Conservation (phyloP, 2,113 vertebrate genomes). For the Bungarus multicinctus region DNA sequence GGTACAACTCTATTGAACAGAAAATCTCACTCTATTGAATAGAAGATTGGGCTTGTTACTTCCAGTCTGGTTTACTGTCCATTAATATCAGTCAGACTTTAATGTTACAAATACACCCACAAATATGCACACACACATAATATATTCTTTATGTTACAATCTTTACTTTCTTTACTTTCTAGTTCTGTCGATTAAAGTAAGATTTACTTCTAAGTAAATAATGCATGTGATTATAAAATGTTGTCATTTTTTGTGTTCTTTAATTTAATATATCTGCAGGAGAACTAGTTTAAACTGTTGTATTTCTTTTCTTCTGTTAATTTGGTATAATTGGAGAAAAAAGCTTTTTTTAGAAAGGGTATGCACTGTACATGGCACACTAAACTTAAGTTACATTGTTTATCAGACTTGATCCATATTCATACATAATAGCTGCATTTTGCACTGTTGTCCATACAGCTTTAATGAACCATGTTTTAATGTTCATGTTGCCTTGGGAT, state of each 20-base stretch:
- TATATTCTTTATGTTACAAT: background rate
- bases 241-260: background rate
- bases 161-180: background rate
- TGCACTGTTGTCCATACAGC: background rate
- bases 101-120: background rate
- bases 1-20: background rate
- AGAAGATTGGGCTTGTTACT: background rate
- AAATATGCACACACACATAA: background rate
- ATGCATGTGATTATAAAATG: background rate
- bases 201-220: background rate
- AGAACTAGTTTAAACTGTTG: background rate
- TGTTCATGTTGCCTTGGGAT: background rate
- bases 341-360: background rate
- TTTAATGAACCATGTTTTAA: background rate
- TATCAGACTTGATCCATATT: background rate
- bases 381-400: background rate
- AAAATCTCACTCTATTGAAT: background rate
- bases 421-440: background rate
- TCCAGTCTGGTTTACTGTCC: background rate
- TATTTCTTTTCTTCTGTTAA: background rate
- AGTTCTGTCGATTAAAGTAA: background rate
- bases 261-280: background rate
- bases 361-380: background rate
- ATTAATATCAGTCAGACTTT: background rate
- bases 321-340: background rate